Base-by-base conservation (phyloP, 1,140 invertebrate genomes). In the Brachionus koreanus region DNA sequence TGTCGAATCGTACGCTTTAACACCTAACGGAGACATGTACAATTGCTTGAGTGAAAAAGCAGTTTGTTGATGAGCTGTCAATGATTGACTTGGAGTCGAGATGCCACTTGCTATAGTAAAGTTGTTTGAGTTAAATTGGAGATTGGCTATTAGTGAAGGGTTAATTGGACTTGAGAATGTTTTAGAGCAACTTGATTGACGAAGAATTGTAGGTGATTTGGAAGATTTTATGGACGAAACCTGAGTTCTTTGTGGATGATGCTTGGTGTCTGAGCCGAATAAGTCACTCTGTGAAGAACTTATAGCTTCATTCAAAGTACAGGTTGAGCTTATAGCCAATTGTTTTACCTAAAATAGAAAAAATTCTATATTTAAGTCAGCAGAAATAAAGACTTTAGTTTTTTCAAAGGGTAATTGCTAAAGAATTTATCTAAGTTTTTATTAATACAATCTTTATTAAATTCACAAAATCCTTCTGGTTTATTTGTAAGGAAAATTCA, bases 201-300 rank as follows among this genome's bases (percentile, higher is more conserved):
- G 69, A 33, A 46, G n/a, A 25, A 74, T 74, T 2, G 69, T 74
- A 7, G 69, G 69, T 10, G 69, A 74, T 74, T 74, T 74, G 25
- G 69, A 74, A 13, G 43, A 39, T 23, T 74, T 74, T 29, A 74
- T 46, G 19, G 69, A 74, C 5, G 39, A 6, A 25, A 35, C 19
- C 25, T 46, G 39, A 0, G 10, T 33, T 39, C 16, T 37, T 39
- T 69, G 65, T 19, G 35, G 13, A 39, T 39, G 29, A 4, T 25
- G 23, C 9, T 74, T 46, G 13, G 19, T 74, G n/a, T 72, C 67
- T 42, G 33, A 12, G 42, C 16, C 29, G 23, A 29, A 12, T 42
- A 74, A 39, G 19, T 74, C 69, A 19, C 39, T 74, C 43, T 74
- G 69, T 29, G 69, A 74, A 46, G 33, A 39, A 74, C 42, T 43